These are phyloP conservation scores for Avahi laniger DNA, from an alignment of 2,797 vertebrate genomes.

Conservation along the genomic window DNA sequence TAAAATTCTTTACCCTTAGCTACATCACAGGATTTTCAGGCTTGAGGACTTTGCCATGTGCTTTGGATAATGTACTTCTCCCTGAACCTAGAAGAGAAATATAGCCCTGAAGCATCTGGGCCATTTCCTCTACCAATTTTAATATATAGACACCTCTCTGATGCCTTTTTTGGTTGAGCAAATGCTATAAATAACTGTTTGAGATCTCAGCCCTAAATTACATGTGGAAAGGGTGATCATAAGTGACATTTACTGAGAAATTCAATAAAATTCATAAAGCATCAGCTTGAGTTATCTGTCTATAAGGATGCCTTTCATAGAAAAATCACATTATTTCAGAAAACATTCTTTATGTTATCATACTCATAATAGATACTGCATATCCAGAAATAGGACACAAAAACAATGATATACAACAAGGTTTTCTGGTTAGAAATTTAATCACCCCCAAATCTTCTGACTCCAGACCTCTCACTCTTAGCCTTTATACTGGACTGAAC, in stretches of 20 bases:
- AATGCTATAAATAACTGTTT: background rate
- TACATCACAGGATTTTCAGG: background rate
- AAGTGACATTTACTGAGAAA: background rate
- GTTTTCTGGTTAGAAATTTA: background rate
- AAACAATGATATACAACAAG: background rate
- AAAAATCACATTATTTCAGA: background rate
- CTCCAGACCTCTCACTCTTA: background rate
- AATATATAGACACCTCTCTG: background rate
- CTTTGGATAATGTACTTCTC: background rate
- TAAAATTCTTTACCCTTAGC: background rate
- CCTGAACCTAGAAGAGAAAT: background rate
- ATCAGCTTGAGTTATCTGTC: background rate
- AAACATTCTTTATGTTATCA: background rate
- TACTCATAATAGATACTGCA: background rate
- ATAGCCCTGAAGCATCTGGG: background rate
- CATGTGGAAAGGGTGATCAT: background rate
- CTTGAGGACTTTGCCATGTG: background rate
- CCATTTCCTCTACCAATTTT: background rate
- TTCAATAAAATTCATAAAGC: background rate
- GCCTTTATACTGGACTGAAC: background rate
- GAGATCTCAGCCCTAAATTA: slow-evolving; percentile 6
- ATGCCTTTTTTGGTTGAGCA: background rate
- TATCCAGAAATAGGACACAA: background rate
- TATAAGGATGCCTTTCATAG: background rate
- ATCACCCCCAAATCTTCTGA: background rate